Percentiles rank a stretch among this genome's conserved stretches.
These are phyloP conservation scores for Sympetrum striolatum DNA, from an alignment of 2,888 invertebrate species.

Conservation along the genomic window DNA sequence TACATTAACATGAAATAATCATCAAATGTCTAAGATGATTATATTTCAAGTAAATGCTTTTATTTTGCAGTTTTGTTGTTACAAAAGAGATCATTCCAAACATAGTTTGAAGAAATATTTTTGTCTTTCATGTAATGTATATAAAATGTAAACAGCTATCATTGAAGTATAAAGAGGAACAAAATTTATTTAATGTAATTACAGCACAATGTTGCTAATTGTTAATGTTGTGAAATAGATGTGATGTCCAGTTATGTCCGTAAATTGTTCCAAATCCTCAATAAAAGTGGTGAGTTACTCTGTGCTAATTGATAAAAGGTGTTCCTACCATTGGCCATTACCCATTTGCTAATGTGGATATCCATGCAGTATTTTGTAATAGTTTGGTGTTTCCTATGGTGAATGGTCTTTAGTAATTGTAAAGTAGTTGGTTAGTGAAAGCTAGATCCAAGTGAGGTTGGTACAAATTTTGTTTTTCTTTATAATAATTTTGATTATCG, in stretches of 20 bases:
- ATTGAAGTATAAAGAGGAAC: neutral
- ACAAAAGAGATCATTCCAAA: neutral
- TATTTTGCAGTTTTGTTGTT: neutral
- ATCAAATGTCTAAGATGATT: neutral
- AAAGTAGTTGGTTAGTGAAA: neutral
- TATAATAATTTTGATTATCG: neutral
- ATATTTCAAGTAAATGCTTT: neutral
- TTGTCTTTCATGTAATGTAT: conserved; percentile 4
- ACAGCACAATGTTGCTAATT: neutral
- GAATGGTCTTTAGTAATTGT: neutral
- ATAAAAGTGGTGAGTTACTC: neutral
- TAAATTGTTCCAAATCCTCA: neutral
- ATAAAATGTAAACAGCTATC: conserved; percentile 9
- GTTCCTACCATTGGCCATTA: neutral
- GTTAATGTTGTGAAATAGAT: neutral
- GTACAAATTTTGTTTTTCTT: neutral
- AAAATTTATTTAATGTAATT: neutral
- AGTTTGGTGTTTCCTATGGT: neutral
- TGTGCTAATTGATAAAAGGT: neutral
- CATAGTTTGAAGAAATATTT: neutral
- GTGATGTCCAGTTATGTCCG: neutral
- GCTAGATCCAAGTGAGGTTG: neutral
- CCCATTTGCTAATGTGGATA: neutral
- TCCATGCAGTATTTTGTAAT: conserved; percentile 16
- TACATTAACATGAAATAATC: neutral